Evolutionary conservation across 2,797 vertebrate species (phyloP).

Genomic region (Chelmon rostratus): DNA sequence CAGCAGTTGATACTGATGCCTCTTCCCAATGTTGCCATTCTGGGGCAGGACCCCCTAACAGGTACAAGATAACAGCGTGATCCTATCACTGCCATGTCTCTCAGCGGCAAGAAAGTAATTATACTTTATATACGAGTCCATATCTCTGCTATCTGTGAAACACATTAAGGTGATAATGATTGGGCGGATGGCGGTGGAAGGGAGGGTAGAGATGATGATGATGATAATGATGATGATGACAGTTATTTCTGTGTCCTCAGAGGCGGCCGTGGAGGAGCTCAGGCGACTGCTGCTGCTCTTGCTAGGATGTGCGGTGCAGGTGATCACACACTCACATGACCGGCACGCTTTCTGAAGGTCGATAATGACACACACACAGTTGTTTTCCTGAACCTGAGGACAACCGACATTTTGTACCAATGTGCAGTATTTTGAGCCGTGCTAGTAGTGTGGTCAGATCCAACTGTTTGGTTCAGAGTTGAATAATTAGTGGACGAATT

Average conservation of each 20-base stretch:
- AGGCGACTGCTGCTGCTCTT: constrained; percentile 88
- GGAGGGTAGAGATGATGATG: constrained; percentile 51
- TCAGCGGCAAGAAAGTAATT: constrained; percentile 69
- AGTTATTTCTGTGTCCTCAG: constrained; percentile 81
- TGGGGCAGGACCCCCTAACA: constrained; percentile 91
- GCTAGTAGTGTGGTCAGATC: neutral
- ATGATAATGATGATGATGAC: constrained; percentile 66
- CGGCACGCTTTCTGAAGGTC: constrained; percentile 2
- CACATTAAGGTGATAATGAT: constrained; percentile 75
- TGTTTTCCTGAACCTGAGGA: neutral
- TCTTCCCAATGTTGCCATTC: constrained; percentile 89
- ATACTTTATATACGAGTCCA: constrained; percentile 60
- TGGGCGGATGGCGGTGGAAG: constrained; percentile 30
- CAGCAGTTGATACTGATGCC: constrained; percentile 91
- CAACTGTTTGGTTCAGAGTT: neutral
- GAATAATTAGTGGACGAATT: neutral
- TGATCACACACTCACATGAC: constrained; percentile 66
- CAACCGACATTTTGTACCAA: neutral
- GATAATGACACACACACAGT: constrained; percentile 9
- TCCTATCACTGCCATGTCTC: constrained; percentile 64
- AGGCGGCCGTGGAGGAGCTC: constrained; percentile 89
- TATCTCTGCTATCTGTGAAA: constrained; percentile 70
- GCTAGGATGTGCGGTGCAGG: constrained; percentile 94
- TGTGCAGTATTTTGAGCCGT: neutral
- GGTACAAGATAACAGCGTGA: constrained; percentile 83